These are phyloP conservation scores for Corella eumyota DNA, from an alignment of 23 tunicate species.

Conservation along the genomic window DNA sequence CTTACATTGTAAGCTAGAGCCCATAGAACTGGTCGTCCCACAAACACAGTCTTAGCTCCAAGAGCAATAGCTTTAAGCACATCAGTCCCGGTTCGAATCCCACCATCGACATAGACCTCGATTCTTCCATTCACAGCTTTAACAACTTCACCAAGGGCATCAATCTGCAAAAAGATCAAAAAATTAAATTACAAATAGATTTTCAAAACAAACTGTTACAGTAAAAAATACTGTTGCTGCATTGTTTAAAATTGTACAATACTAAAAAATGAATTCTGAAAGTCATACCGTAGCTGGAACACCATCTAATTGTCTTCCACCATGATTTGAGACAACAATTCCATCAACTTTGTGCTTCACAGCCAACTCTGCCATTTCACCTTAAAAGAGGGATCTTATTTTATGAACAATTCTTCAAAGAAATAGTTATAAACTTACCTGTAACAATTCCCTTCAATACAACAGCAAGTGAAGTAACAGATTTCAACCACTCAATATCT, in stretches of 20 bases:
- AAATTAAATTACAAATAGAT: too few relatives aligned
- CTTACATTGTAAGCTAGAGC: slow-evolving; percentile 55
- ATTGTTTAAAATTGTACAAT: too few relatives aligned
- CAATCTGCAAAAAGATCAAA: slow-evolving; percentile 38
- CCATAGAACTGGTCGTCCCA: slow-evolving; percentile 71
- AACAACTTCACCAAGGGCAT: slow-evolving; percentile 52
- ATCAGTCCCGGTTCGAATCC: slow-evolving; percentile 56
- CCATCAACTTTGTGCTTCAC: slow-evolving; percentile 41
- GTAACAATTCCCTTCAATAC: slow-evolving; percentile 68
- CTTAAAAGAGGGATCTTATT: slow-evolving; percentile 7
- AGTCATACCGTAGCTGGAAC: slow-evolving; percentile 54
- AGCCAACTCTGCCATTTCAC: slow-evolving; percentile 54
- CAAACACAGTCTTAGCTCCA: slow-evolving; percentile 67
- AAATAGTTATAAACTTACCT: slow-evolving; percentile 27
- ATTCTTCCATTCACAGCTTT: slow-evolving; percentile 41
- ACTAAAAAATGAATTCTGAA: too few relatives aligned
- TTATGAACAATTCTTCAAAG: too few relatives aligned
- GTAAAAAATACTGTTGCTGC: not conserved
- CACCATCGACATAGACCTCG: slow-evolving; percentile 68
- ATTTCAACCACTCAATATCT: slow-evolving; percentile 58
- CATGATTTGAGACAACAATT: slow-evolving; percentile 68
- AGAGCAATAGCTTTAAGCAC: slow-evolving; percentile 69
- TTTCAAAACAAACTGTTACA: too few relatives aligned
- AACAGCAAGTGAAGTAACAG: slow-evolving; percentile 51
- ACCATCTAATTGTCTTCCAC: slow-evolving; percentile 69